Conservation (phyloP, 1,140 invertebrate species). For the Drosophila punjabiensis region DNA sequence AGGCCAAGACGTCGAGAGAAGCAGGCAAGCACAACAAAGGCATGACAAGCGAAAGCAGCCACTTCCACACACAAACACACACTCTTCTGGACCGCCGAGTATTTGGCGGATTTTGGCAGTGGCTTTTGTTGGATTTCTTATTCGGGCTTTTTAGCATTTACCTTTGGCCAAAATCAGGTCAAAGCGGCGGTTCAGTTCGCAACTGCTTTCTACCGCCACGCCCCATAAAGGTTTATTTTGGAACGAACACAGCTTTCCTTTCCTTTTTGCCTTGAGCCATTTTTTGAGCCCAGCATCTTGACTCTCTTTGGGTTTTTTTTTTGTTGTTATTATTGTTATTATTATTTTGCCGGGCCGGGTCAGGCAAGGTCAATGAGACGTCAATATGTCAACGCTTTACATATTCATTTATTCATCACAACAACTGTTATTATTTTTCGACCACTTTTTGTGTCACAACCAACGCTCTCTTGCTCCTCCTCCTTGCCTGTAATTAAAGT, state of each 20-base stretch:
- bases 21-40: conserved; percentile 30
- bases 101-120: conserved; percentile 62
- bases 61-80: conserved; percentile 5
- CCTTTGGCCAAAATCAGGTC: conserved; percentile 70
- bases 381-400: conserved; percentile 32
- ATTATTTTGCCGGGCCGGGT: conserved; percentile 27
- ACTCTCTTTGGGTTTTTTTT: conserved; percentile 2
- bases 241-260: conserved; percentile 44
- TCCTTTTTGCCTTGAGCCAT: conserved; percentile 24
- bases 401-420: conserved; percentile 29
- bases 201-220: conserved; percentile 76
- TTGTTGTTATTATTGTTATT: neutral
- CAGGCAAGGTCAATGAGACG: conserved; percentile 44
- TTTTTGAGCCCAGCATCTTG: conserved; percentile 12
- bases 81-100: conserved; percentile 49
- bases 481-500: conserved; percentile 25
- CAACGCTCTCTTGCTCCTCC: neutral
- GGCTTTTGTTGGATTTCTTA: conserved; percentile 54
- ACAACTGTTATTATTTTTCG: conserved; percentile 15
- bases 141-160: conserved; percentile 45
- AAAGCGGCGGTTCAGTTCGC: conserved; percentile 73
- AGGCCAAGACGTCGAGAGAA: conserved; percentile 6
- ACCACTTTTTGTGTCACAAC: conserved; percentile 26
- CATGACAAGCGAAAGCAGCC: conserved; percentile 55
- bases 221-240: conserved; percentile 42